Conservation (phyloP, 2,888 invertebrate genomes). For the Epinotia brunnichana region DNA sequence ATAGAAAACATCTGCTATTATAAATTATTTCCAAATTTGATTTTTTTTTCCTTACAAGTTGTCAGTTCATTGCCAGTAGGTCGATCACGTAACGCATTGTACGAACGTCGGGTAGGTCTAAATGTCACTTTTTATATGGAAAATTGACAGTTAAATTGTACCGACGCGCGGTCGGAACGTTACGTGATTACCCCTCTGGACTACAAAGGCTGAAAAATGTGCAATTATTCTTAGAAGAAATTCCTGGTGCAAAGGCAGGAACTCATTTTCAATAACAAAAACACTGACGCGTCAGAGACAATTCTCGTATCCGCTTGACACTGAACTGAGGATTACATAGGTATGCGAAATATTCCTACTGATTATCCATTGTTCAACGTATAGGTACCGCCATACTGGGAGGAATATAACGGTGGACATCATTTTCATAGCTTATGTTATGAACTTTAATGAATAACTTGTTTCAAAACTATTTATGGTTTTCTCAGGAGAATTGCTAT, state of each 20-base stretch:
- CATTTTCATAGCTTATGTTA: slow-evolving; percentile 7
- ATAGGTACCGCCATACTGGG: slow-evolving; percentile 12
- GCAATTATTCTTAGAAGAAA: slow-evolving; percentile 11
- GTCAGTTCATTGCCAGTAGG: too few species aligned
- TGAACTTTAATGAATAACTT: slow-evolving; percentile 6
- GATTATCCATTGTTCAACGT: slow-evolving; percentile 27
- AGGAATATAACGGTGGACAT: slow-evolving; percentile 21
- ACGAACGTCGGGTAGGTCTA: too few species aligned
- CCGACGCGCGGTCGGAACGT: too few species aligned
- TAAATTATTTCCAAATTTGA: too few species aligned
- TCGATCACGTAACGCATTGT: too few species aligned
- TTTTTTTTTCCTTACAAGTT: too few species aligned
- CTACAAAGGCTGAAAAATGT: background rate
- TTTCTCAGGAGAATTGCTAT: background rate
- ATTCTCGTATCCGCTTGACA: slow-evolving; percentile 29
- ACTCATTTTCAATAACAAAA: slow-evolving; percentile 32
- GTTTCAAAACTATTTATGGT: slow-evolving; percentile 1
- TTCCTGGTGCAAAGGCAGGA: slow-evolving; percentile 11
- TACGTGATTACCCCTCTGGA: too few species aligned
- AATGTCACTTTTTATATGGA: too few species aligned
- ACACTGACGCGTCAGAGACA: background rate
- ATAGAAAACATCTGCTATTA: too few species aligned
- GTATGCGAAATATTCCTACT: slow-evolving; percentile 30
- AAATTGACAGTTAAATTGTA: too few species aligned
- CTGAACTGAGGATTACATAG: slow-evolving; percentile 1